Conservation (phyloP, 1,140 invertebrate species). For the Drosophila erecta region DNA sequence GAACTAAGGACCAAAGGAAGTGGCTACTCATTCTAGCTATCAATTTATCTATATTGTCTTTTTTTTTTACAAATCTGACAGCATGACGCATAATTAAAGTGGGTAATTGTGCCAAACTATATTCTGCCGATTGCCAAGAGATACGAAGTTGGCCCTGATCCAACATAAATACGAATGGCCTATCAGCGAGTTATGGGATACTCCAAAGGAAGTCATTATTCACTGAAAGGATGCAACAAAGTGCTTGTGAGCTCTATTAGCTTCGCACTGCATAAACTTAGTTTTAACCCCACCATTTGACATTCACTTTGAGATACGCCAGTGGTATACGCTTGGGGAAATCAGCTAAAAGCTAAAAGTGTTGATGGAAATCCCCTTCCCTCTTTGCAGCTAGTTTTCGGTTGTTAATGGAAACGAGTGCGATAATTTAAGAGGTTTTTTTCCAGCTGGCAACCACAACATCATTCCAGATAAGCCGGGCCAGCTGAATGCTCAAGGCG, state of each 20-base stretch:
- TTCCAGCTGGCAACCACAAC: slow-evolving; percentile 39
- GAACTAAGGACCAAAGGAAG: no score
- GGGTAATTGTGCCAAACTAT: slow-evolving; percentile 51
- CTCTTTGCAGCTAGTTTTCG: slow-evolving; percentile 33
- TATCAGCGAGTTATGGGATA: slow-evolving; percentile 30
- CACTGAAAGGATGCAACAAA: slow-evolving; percentile 20
- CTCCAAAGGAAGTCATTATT: slow-evolving; percentile 56
- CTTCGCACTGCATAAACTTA: slow-evolving; percentile 11
- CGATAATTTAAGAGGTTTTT: slow-evolving; percentile 56
- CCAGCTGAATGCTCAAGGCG: slow-evolving; percentile 34
- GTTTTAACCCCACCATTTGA: slow-evolving; percentile 20
- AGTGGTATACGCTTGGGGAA: slow-evolving; percentile 47
- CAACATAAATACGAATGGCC: slow-evolving; percentile 52
- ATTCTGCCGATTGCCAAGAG: slow-evolving; percentile 42
- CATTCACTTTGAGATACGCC: slow-evolving; percentile 22
- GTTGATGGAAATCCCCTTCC: slow-evolving; percentile 36
- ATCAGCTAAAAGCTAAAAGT: slow-evolving; percentile 57
- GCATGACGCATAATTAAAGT: slow-evolving; percentile 70
- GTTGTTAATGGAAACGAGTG: slow-evolving; percentile 51
- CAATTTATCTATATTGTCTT: background rate
- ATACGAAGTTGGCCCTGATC: slow-evolving; percentile 48
- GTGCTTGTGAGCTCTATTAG: background rate
- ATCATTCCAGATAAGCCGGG: slow-evolving; percentile 49
- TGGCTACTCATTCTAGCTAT: background rate
- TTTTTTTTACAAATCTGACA: slow-evolving; percentile 32